phyloP scores from a whole-genome alignment of 2,797 vertebrate species.

The Esox masquinongy region DNA sequence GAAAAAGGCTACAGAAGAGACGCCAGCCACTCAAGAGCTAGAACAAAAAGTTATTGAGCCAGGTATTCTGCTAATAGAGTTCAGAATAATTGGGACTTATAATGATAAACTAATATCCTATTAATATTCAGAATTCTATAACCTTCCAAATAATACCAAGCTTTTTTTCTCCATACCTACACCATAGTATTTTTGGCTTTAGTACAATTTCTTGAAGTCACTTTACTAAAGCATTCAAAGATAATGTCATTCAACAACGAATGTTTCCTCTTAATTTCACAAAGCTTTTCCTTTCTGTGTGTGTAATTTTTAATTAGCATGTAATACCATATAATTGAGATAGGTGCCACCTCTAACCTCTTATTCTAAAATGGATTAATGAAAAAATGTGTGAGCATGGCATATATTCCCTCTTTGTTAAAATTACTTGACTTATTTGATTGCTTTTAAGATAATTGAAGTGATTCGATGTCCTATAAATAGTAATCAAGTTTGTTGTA shows the following conservation, averaged over 20 bases:
- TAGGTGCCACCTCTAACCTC: conserved; percentile 1
- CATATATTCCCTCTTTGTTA: not conserved
- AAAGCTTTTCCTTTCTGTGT: conserved; percentile 13
- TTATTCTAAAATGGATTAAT: not conserved
- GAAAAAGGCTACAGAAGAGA: conserved; percentile 9
- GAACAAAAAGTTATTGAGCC: conserved; percentile 14
- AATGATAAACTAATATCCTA: conserved; percentile 9
- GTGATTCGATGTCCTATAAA: not conserved
- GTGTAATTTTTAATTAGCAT: not conserved
- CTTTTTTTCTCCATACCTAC: not conserved
- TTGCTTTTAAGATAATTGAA: conserved; percentile 3
- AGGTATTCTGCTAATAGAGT: conserved; percentile 12
- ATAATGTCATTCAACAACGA: conserved; percentile 7
- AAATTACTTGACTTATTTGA: conserved; percentile 3
- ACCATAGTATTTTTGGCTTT: no score
- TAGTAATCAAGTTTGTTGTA: not conserved
- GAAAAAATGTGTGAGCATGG: not conserved
- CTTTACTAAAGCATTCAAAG: conserved; percentile 31
- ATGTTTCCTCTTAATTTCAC: not conserved
- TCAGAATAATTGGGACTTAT: not conserved
- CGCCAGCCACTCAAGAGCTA: not conserved
- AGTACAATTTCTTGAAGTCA: conserved; percentile 9
- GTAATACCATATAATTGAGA: conserved; percentile 1
- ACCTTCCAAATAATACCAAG: not conserved
- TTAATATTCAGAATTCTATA: conserved; percentile 13